Percentiles rank a stretch among this genome's conserved stretches.
Conservation (phyloP, 2,113 vertebrate species). For the Lepus europaeus region DNA sequence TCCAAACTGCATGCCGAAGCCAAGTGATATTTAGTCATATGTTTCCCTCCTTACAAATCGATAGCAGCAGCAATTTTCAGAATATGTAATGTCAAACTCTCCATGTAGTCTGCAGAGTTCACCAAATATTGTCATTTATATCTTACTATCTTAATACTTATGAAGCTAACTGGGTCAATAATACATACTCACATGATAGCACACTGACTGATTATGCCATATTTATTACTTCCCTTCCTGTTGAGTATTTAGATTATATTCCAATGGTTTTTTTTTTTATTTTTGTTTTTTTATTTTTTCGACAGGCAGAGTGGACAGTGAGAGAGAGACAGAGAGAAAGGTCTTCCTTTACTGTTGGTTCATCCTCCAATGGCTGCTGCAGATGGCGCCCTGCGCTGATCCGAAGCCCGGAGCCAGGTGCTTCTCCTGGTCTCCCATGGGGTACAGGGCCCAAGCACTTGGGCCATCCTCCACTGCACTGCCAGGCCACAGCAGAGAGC, state of each 20-base stretch:
- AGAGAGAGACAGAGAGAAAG: too few species aligned
- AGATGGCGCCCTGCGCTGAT: too few species aligned
- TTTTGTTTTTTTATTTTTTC: too few species aligned
- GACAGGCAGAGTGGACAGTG: too few species aligned
- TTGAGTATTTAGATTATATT: neutral
- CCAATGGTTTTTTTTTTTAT: neutral
- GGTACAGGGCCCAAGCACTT: too few species aligned
- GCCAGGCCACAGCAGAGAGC: too few species aligned
- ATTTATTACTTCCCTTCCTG: neutral
- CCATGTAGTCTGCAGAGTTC: neutral
- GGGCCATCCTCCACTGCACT: too few species aligned
- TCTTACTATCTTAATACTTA: neutral
- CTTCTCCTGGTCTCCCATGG: too few species aligned
- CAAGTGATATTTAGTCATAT: too few species aligned
- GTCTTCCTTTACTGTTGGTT: too few species aligned
- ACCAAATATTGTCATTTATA: neutral
- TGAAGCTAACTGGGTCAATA: neutral
- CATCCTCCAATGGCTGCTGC: too few species aligned
- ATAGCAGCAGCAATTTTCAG: slow-evolving; percentile 1
- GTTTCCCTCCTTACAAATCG: neutral
- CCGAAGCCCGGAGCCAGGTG: too few species aligned
- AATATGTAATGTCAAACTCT: neutral
- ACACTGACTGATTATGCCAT: neutral
- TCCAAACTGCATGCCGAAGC: neutral
- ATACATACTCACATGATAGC: neutral